A percentile compares a stretch with the other conserved stretches of the same genome.
Evolutionary conservation across 1,140 invertebrate genomes (phyloP).

Genomic region (Pseudomyrmex cubaensis): DNA sequence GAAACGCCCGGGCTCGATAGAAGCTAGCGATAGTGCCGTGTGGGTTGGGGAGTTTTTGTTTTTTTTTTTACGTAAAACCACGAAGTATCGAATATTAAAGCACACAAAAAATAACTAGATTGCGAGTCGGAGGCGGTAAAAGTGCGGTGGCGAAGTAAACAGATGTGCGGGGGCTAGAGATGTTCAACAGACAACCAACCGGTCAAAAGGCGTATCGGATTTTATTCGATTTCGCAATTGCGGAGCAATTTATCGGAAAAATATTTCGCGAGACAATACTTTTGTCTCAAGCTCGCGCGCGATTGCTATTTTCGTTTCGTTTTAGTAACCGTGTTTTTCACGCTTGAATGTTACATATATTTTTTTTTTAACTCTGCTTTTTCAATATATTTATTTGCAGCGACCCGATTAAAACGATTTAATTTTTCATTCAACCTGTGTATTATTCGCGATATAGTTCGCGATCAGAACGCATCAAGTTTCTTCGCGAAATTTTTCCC

Average conservation of each 20-base stretch:
- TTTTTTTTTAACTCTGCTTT: conserved; percentile 4
- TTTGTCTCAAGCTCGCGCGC: too few species aligned
- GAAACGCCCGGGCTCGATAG: conserved; percentile 20
- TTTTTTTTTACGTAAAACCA: conserved; percentile 49
- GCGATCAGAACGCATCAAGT: conserved; percentile 17
- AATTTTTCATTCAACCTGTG: conserved; percentile 10
- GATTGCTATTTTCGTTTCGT: too few species aligned
- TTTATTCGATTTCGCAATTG: conserved; percentile 29
- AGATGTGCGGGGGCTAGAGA: conserved; percentile 23
- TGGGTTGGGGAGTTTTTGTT: too few species aligned
- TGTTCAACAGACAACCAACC: conserved; percentile 35
- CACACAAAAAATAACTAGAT: conserved; percentile 7
- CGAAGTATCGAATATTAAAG: conserved; percentile 61
- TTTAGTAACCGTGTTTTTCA: background rate
- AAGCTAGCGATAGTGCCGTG: conserved; percentile 38
- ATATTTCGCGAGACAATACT: background rate
- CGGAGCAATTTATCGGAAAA: conserved; percentile 11
- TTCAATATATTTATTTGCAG: background rate
- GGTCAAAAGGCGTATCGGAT: background rate
- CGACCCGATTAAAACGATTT: conserved; percentile 1
- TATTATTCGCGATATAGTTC: conserved; percentile 26
- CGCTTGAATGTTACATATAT: background rate
- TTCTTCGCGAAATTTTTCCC: conserved; percentile 42
- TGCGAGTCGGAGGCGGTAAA: conserved; percentile 29
- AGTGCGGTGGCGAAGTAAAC: conserved; percentile 40